Base-by-base conservation (phyloP, 2,888 invertebrate species). In the Tupiocoris notatus region DNA sequence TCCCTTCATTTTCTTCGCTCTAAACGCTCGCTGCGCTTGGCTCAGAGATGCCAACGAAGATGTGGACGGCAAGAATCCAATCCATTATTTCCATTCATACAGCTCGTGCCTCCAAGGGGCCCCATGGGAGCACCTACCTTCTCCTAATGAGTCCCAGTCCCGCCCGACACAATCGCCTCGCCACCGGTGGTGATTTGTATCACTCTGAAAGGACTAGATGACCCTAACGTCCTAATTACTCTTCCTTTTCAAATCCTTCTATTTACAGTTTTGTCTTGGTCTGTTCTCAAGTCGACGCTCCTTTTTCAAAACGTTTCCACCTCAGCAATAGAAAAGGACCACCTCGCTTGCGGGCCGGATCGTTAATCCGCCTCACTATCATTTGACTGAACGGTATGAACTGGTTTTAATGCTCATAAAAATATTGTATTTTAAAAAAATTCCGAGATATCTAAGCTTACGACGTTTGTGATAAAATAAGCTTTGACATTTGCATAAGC, bases 61-160 rank as follows among this genome's bases (percentile, higher is more conserved):
- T 12, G 39, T 12, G 39, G 3, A 39, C 39, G 39, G 6, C 39
- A 59, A 71, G 59, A 39, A 71, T 71, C 23, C 24, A 71, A 71
- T 61, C 71, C 71, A 59, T 71, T 71, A 61, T 61, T 71, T 59
- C 71, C 39, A 59, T 71, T 71, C 71, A 71, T 71, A 58, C 59
- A 71, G 68, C 71, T 71, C 71, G 71, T 71, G 71, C 71, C 61
- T 39, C 39, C n/a, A n/a, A n/a, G n/a, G n/a, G 39, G 3, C 12
- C 39, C 39, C 6, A 12, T 39, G 39, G n/a, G n/a, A n/a, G 39
- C 39, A 39, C 12, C 39, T 39, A n/a, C 24, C 25, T 12, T 6
- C 61, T 2, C 71, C 61, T 71, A 71, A 71, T 62, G 71, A 71
- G 71, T 71, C 59, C 71, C 54, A 39, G 12, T 12, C n/a, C n/a